Conservation (phyloP, 2,113 vertebrate genomes). For the Seriola quinqueradiata region DNA sequence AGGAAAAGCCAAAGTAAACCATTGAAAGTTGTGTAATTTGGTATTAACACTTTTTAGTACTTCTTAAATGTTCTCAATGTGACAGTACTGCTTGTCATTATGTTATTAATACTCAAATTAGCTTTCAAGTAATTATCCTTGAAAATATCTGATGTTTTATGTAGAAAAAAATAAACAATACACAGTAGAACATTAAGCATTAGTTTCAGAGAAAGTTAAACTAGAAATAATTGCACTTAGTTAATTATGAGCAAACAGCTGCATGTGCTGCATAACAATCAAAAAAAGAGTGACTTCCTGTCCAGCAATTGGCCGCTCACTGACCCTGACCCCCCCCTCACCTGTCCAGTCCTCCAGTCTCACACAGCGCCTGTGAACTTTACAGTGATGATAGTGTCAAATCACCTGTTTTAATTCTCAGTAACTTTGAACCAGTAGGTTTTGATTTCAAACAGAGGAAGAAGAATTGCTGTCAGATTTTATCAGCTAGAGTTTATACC, state of each 20-base stretch:
- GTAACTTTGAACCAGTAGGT: neutral
- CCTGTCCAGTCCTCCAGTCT: neutral
- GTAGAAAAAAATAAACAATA: conserved; percentile 21
- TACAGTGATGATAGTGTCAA: neutral
- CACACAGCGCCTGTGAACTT: neutral
- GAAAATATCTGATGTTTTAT: conserved; percentile 23
- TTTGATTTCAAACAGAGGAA: too few relatives aligned
- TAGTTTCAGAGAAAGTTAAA: conserved; percentile 23
- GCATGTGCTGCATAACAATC: conserved; percentile 29
- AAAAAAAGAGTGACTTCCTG: neutral
- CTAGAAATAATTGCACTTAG: conserved; percentile 68
- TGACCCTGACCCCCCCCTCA: neutral
- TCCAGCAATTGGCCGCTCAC: neutral
- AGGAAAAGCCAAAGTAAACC: neutral
- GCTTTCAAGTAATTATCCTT: conserved; percentile 40
- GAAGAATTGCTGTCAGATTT: neutral
- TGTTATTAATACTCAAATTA: conserved; percentile 30
- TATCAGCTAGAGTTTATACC: neutral
- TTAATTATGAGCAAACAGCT: conserved; percentile 53
- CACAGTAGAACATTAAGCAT: conserved; percentile 27
- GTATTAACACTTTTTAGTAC: conserved; percentile 24
- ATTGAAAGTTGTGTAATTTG: neutral
- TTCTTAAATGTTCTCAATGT: conserved; percentile 3
- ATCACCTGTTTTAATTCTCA: too few relatives aligned
- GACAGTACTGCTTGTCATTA: neutral